A percentile compares a stretch with the other conserved stretches of the same genome.
Evolutionary conservation across 2,113 vertebrate species (phyloP).

Genomic region (Anas platyrhynchos): DNA sequence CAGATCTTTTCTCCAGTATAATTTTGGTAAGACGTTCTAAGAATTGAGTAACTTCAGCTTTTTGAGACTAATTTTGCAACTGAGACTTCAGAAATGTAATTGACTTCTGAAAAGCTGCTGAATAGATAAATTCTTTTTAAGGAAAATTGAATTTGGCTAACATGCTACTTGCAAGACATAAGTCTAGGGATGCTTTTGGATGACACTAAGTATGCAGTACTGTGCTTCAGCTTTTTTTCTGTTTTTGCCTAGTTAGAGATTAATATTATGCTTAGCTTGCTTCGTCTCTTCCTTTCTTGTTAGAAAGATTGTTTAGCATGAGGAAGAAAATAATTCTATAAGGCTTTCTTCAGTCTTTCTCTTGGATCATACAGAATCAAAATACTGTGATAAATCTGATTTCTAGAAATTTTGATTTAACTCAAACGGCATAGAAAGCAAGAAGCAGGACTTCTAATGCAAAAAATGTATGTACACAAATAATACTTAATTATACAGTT

Average conservation of each 20-base stretch:
- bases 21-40: constrained; percentile 20
- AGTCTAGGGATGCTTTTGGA: not conserved
- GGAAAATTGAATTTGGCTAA: not conserved
- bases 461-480: not conserved
- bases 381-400: not conserved
- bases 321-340: not conserved
- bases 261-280: not conserved
- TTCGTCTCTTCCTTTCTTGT: not conserved
- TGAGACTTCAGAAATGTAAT: not conserved
- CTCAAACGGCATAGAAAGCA: not conserved
- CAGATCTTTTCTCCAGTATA: constrained; percentile 10
- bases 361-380: not conserved
- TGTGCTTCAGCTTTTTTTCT: not conserved
- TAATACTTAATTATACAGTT: not conserved
- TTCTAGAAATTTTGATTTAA: not conserved
- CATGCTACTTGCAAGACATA: not conserved
- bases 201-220: constrained; percentile 31
- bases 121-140: not conserved
- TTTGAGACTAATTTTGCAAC: constrained; percentile 39
- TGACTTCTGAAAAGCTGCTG: constrained; percentile 22
- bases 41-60: constrained; percentile 36
- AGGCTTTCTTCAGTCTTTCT: not conserved
- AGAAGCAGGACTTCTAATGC: not conserved
- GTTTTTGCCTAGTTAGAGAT: not conserved
- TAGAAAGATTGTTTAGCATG: not conserved